phyloP scores from a whole-genome alignment of 2,888 invertebrate species.

The Napeogenes inachia region DNA sequence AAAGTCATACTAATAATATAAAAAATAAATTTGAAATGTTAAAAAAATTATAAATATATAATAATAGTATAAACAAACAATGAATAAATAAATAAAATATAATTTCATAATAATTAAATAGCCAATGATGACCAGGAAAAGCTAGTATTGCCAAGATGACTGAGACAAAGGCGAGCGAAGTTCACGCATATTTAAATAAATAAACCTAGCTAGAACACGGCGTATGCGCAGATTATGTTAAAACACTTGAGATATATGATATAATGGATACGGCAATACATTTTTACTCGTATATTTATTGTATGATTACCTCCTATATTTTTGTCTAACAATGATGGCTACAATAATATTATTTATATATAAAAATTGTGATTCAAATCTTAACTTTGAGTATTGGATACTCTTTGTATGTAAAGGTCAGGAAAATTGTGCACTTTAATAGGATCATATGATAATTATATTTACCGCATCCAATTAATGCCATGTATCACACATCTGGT shows the following conservation, averaged over 20 bases:
- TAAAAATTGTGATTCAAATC: no score
- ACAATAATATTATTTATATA: neutral
- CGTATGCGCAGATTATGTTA: conserved; percentile 42
- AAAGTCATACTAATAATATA: no score
- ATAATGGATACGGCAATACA: conserved; percentile 33
- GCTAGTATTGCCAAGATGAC: conserved; percentile 50
- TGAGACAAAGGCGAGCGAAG: conserved; percentile 61
- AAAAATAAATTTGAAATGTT: no score
- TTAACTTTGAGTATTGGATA: no score
- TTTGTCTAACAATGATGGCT: neutral
- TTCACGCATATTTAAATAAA: conserved; percentile 72
- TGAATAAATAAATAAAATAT: conserved; percentile 26
- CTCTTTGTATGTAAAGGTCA: neutral
- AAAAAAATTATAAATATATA: neutral
- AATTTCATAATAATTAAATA: conserved; percentile 32
- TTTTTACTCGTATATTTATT: conserved; percentile 15
- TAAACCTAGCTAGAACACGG: conserved; percentile 55
- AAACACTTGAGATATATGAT: conserved; percentile 24
- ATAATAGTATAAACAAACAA: conserved; percentile 3
- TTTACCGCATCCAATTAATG: conserved; percentile 35
- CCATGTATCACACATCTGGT: conserved; percentile 27
- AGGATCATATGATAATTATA: neutral
- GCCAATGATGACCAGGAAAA: conserved; percentile 50
- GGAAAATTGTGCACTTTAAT: neutral
- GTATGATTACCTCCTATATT: neutral